A percentile compares a stretch with the other conserved stretches of the same genome.
Conservation (phyloP, 2,113 vertebrate genomes). For the Silurus meridionalis region DNA sequence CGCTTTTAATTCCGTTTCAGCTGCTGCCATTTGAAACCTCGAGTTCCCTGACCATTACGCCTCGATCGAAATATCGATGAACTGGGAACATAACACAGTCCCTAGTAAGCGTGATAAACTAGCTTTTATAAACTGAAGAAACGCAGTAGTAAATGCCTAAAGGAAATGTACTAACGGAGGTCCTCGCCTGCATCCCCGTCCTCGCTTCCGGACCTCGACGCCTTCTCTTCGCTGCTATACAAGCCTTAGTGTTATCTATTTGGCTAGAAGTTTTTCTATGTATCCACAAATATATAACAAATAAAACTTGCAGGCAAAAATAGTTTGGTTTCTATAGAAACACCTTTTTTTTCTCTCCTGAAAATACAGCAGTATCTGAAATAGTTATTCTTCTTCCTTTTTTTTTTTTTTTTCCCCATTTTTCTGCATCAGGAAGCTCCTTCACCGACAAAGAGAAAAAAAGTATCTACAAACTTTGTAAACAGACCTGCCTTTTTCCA, state of each 20-base stretch:
- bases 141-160: slow-evolving; percentile 92
- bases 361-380: slow-evolving; percentile 99
- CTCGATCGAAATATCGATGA: slow-evolving; percentile 46
- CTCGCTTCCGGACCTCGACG: slow-evolving; percentile 77
- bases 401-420: slow-evolving; percentile 60
- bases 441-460: slow-evolving; percentile 97
- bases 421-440: slow-evolving; percentile 96
- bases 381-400: slow-evolving; percentile 69
- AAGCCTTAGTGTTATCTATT: slow-evolving; percentile 99
- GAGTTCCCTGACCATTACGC: background rate
- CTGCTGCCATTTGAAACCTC: slow-evolving; percentile 2
- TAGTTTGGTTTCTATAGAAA: slow-evolving; percentile 99
- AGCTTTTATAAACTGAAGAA: slow-evolving; percentile 83
- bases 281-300: slow-evolving; percentile 99
- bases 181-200: slow-evolving; percentile 69
- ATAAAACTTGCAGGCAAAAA: slow-evolving; percentile 99
- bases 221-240: slow-evolving; percentile 86
- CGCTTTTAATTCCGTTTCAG: background rate
- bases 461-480: slow-evolving; percentile 99
- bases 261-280: slow-evolving; percentile 96
- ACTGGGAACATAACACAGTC: slow-evolving; percentile 75
- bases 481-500: slow-evolving; percentile 91
- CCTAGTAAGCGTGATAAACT: slow-evolving; percentile 84
- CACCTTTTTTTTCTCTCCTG: slow-evolving; percentile 89
- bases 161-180: slow-evolving; percentile 92